These are phyloP conservation scores for Polydrusus pterygomalis DNA, from an alignment of 2,888 invertebrate genomes.

Conservation along the genomic window DNA sequence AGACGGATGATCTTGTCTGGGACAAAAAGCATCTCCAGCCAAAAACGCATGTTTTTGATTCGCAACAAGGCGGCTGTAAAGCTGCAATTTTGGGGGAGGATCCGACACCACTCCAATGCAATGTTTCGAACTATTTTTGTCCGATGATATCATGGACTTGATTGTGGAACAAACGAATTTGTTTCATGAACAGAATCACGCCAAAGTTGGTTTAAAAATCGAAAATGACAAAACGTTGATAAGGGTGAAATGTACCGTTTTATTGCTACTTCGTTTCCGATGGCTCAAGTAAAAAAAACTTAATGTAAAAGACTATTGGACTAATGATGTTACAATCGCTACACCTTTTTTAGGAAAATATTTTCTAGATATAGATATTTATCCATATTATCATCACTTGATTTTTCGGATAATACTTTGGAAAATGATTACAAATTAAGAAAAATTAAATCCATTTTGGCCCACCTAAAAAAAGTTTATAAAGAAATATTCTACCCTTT, in stretches of 20 bases:
- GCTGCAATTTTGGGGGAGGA: not conserved
- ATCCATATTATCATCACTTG: constrained; percentile 39
- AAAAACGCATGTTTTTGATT: constrained; percentile 8
- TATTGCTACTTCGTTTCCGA: constrained; percentile 5
- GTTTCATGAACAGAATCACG: constrained; percentile 8
- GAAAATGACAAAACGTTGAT: constrained; percentile 13
- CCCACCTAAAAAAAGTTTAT: constrained; percentile 35
- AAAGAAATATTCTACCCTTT: constrained; percentile 43
- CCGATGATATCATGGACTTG: constrained; percentile 11
- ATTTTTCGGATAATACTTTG: constrained; percentile 36
- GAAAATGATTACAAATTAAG: constrained; percentile 41
- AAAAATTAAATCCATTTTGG: constrained; percentile 41
- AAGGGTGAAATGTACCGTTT: constrained; percentile 14
- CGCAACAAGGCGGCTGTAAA: constrained; percentile 3
- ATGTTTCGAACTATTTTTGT: constrained; percentile 16
- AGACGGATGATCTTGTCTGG: constrained; percentile 6
- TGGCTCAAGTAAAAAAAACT: constrained; percentile 14
- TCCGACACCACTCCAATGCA: not conserved
- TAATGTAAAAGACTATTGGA: not conserved
- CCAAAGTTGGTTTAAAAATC: not conserved
- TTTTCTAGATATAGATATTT: not conserved
- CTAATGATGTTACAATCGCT: constrained; percentile 5
- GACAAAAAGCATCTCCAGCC: not conserved
- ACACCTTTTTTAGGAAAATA: constrained; percentile 33
- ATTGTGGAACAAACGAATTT: constrained; percentile 19